Base-by-base conservation (phyloP, 2,888 invertebrate genomes). In the Callimorpha dominula region DNA sequence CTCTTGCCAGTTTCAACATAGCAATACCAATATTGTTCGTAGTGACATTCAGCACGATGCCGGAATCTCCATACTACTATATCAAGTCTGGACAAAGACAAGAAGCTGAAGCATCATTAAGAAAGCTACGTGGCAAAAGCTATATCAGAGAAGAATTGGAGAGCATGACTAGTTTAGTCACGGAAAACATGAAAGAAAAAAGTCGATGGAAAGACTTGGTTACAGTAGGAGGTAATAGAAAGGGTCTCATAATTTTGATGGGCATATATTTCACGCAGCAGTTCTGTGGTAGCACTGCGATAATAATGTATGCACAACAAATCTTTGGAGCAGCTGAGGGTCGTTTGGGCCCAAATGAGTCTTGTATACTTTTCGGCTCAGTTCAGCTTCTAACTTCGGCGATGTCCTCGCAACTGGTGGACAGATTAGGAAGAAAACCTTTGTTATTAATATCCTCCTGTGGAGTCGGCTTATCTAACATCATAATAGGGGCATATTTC, bases 31-130 rank as follows among this genome's bases (percentile, higher is more conserved):
- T 96, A 50, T 82, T 96, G 3, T 96, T 96, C 83, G 93, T 97
- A 17, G 87, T 96, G 1, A 94, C 96, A 1, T 96, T 97, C 86
- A 91, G 96, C 66, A 96, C 96, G 60, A 96, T 97, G 94, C 97
- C 97, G 0, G 97, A 97, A 87, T 96, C 97, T 4, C 97, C 97
- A 0, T 96, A 97, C 82, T 96, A 94, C 85, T 94, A 94, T 85
- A 92, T 96, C 43, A 95, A 96, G 69, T 89, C 91, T 0, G 95
- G 94, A 15, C 91, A 94, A 46, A 90, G 92, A 11, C 96, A 96
- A 52, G 90, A 94, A 73, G 97, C 97, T 0, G 94, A 96, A 72
- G 84, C 90, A 63, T 96, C 96, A 0, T 88, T 97, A 68, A 94
- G 96, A 82, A 96, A 94, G 85, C 92, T 97, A 3, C 91, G 97